Evolutionary conservation across 2,113 vertebrate species (phyloP), one percentile per base, ranked within the genome.

Genomic region (Halcyon senegalensis): DNA sequence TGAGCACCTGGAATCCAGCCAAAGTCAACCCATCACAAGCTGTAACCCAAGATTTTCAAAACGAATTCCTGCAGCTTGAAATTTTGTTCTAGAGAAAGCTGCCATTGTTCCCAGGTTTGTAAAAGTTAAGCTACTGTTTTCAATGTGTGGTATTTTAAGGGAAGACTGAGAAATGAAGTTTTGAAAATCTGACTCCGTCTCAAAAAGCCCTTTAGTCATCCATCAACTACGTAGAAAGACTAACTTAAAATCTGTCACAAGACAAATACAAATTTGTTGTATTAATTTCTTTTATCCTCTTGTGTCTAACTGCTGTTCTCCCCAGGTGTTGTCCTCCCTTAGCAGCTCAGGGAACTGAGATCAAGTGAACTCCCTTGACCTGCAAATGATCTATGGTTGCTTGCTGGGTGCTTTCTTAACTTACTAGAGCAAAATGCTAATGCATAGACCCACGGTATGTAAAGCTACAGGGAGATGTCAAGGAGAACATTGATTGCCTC

Each of bases 381-480:
- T 75, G 23, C 4, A 58, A 63, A 46, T 37, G 44, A 84, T 14
- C 44, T 59, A 21, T 9, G 4, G 8, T 30, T 17, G 2, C 17
- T 91, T 77, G 33, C 50, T 11, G 4, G 10, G 3, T 48, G 30
- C 9, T 68, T 82, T 37, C 46, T 41, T 80, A 35, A 1, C 60
- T 50, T 50, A 5, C 10, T 35, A 21, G 50, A 68, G 16, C 21
- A 77, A 83, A 89, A 58, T 10, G 5, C 6, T 7, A 39, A 3
- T 12, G 10, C 0, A 1, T 3, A 87, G 8, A 13, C 16, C 28
- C 10, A 7, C 1, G 2, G 2, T 16, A 30, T 16, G 46, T 13
- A 60, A 67, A 67, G 3, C n/a, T 87, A 23, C 13, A 25, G 19
- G 4, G 23, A 46, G 5, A 20, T 20, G 5, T 25, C 43, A 73